These are phyloP conservation scores for Drosophila ohnishii DNA, from an alignment of 1,140 invertebrate species.

Conservation along the genomic window DNA sequence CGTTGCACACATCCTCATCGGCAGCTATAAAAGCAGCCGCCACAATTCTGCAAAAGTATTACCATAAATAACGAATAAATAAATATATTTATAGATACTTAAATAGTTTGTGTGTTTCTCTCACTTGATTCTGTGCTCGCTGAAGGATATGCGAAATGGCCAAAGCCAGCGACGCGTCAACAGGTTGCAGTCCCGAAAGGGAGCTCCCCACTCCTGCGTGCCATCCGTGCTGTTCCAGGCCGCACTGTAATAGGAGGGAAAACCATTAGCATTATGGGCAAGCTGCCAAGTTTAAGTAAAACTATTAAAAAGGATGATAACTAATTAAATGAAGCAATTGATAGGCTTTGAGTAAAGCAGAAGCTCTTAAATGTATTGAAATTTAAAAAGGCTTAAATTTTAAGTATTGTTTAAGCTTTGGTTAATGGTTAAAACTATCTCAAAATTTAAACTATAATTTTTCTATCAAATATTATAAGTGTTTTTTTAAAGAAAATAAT, in stretches of 20 bases:
- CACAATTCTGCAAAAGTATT: constrained; percentile 69
- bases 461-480: background rate
- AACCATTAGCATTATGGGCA: constrained; percentile 44
- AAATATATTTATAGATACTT: background rate
- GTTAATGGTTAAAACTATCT: background rate
- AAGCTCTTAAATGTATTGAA: background rate
- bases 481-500: background rate
- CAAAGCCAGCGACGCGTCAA: constrained; percentile 80
- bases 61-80: constrained; percentile 7
- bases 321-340: background rate
- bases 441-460: background rate
- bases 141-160: constrained; percentile 82
- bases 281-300: constrained; percentile 9
- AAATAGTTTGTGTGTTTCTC: constrained; percentile 7
- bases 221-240: constrained; percentile 82
- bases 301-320: background rate
- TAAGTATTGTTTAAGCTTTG: background rate
- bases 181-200: constrained; percentile 82
- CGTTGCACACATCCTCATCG: constrained; percentile 82
- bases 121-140: constrained; percentile 78
- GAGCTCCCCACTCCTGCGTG: constrained; percentile 80
- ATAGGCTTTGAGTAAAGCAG: background rate
- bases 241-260: constrained; percentile 35
- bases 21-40: constrained; percentile 82
- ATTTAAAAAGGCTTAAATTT: background rate